A percentile compares a stretch with the other conserved stretches of the same genome.
phyloP scores from a whole-genome alignment of 1,140 invertebrate genomes.

The Platorchestia sp. region DNA sequence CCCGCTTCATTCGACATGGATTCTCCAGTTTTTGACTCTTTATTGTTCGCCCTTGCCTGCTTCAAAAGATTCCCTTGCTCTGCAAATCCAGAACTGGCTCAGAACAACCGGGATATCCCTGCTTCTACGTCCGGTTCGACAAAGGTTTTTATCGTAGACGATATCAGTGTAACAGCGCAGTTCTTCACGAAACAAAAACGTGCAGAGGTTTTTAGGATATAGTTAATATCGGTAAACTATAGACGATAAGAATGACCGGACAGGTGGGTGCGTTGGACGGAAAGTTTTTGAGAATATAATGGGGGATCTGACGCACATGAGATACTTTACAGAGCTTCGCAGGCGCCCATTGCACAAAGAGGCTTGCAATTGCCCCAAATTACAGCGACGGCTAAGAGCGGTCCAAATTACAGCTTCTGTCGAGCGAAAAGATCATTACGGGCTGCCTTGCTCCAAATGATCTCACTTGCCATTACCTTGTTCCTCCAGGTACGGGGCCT shows the following conservation, averaged over 20 bases:
- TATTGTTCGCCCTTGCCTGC: not conserved
- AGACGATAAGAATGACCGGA: slow-evolving; percentile 11
- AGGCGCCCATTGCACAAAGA: not conserved
- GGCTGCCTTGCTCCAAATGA: not conserved
- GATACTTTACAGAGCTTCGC: not conserved
- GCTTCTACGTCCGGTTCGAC: not conserved
- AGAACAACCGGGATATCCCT: not conserved
- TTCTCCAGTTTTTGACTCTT: not conserved
- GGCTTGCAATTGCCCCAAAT: not conserved
- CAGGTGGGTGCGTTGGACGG: not conserved
- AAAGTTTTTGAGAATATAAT: not conserved
- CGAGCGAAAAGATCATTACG: not conserved
- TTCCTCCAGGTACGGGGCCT: not conserved
- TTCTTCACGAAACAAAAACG: slow-evolving; percentile 23
- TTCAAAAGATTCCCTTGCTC: not conserved
- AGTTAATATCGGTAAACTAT: slow-evolving; percentile 1
- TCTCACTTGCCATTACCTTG: not conserved
- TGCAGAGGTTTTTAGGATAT: not conserved
- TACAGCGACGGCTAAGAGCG: not conserved
- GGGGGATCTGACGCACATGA: not conserved
- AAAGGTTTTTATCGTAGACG: not conserved
- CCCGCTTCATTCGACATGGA: not conserved
- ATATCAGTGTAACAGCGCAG: not conserved
- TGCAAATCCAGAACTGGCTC: not conserved
- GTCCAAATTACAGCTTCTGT: not conserved